A percentile compares a stretch with the other conserved stretches of the same genome.
Conservation (phyloP, 2,113 vertebrate genomes). For the Seriola aureovittata region DNA sequence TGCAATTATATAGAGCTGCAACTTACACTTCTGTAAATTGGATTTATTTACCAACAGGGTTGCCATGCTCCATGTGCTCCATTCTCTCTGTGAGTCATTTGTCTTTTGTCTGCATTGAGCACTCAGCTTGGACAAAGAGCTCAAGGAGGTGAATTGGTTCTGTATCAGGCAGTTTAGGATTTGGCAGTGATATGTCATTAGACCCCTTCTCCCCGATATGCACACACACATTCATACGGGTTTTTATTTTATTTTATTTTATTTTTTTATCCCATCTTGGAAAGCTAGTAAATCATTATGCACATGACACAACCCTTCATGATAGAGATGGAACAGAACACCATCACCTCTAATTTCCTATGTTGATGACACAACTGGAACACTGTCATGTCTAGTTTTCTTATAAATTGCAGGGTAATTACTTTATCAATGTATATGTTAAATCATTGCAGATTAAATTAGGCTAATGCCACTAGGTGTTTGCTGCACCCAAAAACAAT, state of each 20-base stretch:
- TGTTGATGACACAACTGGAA: background rate
- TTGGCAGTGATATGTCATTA: constrained; percentile 52
- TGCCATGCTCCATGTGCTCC: constrained; percentile 17
- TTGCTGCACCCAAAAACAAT: background rate
- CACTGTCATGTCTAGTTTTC: background rate
- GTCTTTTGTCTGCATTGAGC: constrained; percentile 43
- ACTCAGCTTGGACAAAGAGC: constrained; percentile 25
- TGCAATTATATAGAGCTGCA: constrained; percentile 56
- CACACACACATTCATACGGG: background rate
- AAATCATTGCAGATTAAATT: constrained; percentile 9
- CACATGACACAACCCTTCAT: constrained; percentile 29
- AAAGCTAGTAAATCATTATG: constrained; percentile 17
- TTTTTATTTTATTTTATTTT: too few relatives aligned
- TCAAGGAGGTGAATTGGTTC: constrained; percentile 48
- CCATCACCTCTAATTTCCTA: background rate
- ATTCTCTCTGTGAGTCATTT: constrained; percentile 43
- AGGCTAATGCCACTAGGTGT: background rate
- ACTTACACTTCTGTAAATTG: constrained; percentile 11
- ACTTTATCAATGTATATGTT: constrained; percentile 14
- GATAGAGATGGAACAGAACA: background rate
- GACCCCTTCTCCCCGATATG: constrained; percentile 8
- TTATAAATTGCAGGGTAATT: background rate
- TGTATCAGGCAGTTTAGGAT: constrained; percentile 31
- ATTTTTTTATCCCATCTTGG: background rate
- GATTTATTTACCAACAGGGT: constrained; percentile 28